These are phyloP conservation scores for Pollicipes pollicipes DNA, from an alignment of 1,140 invertebrate genomes.

Conservation along the genomic window DNA sequence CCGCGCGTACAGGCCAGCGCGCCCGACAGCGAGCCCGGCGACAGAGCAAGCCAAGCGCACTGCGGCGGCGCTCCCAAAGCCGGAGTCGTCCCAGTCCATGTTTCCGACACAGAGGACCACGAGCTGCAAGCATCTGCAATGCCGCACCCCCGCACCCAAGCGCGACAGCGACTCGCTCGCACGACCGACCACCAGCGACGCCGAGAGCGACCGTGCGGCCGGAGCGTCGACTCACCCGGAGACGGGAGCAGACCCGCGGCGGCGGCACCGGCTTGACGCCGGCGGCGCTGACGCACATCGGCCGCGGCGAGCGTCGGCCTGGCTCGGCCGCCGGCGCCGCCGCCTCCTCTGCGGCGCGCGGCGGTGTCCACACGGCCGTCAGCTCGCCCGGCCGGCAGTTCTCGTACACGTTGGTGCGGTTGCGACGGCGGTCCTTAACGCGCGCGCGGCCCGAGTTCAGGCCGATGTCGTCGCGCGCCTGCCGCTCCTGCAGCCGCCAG, in stretches of 20 bases:
- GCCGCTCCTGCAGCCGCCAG: neutral
- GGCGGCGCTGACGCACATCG: neutral
- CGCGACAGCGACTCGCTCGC: too few relatives aligned
- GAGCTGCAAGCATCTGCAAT: too few relatives aligned
- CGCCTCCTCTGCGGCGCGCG: neutral
- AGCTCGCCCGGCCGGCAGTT: neutral
- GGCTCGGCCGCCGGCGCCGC: neutral
- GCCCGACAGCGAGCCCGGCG: neutral
- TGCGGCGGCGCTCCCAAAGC: too few relatives aligned
- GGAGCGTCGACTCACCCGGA: slow-evolving; percentile 7
- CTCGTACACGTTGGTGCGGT: neutral
- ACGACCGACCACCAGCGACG: too few relatives aligned
- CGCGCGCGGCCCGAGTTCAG: neutral
- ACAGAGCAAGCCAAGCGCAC: too few relatives aligned
- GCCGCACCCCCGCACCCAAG: too few relatives aligned
- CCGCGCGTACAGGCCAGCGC: slow-evolving; percentile 7
- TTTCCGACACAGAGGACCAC: too few relatives aligned
- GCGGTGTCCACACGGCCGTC: too few relatives aligned
- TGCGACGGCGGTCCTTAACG: neutral
- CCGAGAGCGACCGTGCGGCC: too few relatives aligned
- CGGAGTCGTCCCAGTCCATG: too few relatives aligned
- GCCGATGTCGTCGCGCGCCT: neutral
- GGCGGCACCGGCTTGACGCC: neutral
- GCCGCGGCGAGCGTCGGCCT: neutral
- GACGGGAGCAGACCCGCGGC: neutral